phyloP scores from a whole-genome alignment of 2,113 vertebrate species.

The Oxyura jamaicensis region DNA sequence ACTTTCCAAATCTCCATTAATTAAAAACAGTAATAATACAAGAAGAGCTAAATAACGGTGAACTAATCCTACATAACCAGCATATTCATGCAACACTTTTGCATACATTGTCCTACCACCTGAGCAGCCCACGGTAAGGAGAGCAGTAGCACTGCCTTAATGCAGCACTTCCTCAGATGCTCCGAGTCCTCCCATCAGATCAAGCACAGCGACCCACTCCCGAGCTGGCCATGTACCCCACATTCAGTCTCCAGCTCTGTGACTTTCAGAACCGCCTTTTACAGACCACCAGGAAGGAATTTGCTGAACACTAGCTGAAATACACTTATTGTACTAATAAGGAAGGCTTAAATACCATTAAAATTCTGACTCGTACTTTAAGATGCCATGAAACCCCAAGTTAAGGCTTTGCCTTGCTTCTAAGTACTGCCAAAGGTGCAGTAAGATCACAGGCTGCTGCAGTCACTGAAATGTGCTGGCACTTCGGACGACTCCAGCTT shows the following conservation, averaged over 20 bases:
- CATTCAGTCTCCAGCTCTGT: neutral
- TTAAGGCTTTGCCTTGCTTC: neutral
- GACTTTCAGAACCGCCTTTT: constrained; percentile 9
- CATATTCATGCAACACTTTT: neutral
- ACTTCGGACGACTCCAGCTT: neutral
- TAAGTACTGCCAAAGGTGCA: neutral
- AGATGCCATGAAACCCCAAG: constrained; percentile 38
- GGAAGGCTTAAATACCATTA: constrained; percentile 58
- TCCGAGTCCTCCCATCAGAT: neutral
- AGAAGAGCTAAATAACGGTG: neutral
- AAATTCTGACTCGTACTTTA: constrained; percentile 38
- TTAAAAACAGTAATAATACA: neutral
- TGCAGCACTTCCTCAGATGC: neutral
- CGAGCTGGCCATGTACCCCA: neutral
- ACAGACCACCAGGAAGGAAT: constrained; percentile 23
- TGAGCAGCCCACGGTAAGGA: neutral
- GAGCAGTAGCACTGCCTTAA: neutral
- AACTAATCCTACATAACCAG: neutral
- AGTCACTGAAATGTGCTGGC: neutral
- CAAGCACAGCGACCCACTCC: neutral
- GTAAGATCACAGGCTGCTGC: neutral
- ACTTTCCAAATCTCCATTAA: neutral
- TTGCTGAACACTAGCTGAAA: constrained; percentile 24
- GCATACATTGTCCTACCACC: neutral
- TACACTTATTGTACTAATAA: constrained; percentile 26